phyloP scores from a whole-genome alignment of 2,888 invertebrate genomes.

The Xestoiulus laeticollis region DNA sequence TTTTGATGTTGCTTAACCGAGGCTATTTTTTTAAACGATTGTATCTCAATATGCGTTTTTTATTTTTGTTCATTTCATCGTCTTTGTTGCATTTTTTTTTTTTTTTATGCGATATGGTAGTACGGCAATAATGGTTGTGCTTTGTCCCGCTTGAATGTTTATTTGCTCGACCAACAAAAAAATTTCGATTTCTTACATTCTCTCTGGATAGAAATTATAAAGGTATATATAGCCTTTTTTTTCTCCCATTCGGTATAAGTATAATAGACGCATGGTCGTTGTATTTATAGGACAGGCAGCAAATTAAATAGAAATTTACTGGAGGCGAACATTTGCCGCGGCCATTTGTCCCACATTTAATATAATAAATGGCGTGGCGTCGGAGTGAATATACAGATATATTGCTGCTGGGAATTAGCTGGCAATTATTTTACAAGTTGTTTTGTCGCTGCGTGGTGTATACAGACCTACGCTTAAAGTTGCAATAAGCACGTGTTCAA shows the following conservation, averaged over 20 bases:
- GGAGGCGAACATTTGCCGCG: conserved; percentile 36
- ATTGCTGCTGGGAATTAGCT: background rate
- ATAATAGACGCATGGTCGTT: background rate
- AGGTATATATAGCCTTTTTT: background rate
- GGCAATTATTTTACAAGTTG: conserved; percentile 6
- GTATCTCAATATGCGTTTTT: background rate
- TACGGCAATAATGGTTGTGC: background rate
- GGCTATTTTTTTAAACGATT: background rate
- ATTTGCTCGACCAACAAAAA: background rate
- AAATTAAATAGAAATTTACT: conserved; percentile 39
- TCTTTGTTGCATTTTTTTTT: background rate
- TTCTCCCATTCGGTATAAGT: background rate
- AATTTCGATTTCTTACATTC: conserved; percentile 16
- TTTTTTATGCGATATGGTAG: conserved; percentile 1
- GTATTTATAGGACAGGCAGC: conserved; percentile 10
- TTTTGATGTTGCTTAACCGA: background rate
- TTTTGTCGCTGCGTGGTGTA: background rate
- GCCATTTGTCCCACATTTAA: conserved; percentile 30
- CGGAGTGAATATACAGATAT: conserved; percentile 15
- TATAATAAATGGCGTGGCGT: background rate
- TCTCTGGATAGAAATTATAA: background rate
- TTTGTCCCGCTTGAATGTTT: background rate
- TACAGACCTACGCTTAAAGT: background rate
- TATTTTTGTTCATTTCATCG: background rate
- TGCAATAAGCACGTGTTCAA: background rate